phyloP scores from a whole-genome alignment of 2,113 vertebrate genomes.

The Centrocercus urophasianus region DNA sequence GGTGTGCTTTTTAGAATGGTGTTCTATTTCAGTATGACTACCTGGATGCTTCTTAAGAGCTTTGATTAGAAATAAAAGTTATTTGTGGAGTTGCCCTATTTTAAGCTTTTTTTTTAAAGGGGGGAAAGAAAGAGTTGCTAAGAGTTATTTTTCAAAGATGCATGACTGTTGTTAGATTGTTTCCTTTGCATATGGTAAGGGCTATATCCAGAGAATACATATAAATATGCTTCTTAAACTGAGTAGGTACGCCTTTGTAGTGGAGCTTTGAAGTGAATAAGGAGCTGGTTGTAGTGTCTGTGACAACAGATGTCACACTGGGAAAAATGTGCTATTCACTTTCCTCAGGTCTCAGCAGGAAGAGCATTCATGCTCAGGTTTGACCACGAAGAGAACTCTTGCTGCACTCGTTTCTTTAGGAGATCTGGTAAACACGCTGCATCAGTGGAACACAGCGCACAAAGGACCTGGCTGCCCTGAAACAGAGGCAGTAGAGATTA shows the following conservation, averaged over 20 bases:
- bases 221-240: not conserved
- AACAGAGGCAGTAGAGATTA: not conserved
- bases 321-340: not conserved
- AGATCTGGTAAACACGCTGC: too few species aligned
- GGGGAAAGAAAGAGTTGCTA: not conserved
- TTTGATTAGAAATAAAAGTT: not conserved
- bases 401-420: not conserved
- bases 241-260: not conserved
- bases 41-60: not conserved
- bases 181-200: not conserved
- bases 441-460: not conserved
- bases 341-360: not conserved
- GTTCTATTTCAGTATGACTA: not conserved
- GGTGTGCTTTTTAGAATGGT: not conserved
- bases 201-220: not conserved
- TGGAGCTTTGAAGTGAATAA: not conserved
- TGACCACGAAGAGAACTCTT: not conserved
- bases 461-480: not conserved
- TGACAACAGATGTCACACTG: not conserved
- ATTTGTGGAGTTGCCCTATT: not conserved
- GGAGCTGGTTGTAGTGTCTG: not conserved
- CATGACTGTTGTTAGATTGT: not conserved
- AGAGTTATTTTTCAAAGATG: not conserved
- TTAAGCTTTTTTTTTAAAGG: not conserved
- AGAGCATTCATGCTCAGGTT: not conserved